Conservation (phyloP, 2,797 vertebrate genomes). For the Tolypeutes matacus region DNA sequence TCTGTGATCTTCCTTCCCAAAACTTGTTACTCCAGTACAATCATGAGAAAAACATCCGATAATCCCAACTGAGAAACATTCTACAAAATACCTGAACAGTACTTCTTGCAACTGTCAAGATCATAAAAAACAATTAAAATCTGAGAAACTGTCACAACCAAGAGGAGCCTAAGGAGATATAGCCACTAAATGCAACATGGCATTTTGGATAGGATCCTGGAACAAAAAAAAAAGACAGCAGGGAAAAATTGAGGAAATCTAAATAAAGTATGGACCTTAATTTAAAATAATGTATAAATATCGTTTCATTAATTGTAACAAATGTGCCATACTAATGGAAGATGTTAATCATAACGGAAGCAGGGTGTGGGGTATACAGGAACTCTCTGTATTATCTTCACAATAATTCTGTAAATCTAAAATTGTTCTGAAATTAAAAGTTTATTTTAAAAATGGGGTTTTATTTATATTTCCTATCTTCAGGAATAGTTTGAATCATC, state of each 20-base stretch:
- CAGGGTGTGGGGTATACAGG: not conserved
- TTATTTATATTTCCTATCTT: slow-evolving; percentile 65
- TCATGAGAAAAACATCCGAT: slow-evolving; percentile 44
- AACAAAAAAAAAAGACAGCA: slow-evolving; percentile 7
- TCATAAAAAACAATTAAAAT: slow-evolving; percentile 61
- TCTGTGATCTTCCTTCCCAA: not conserved
- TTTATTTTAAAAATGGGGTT: slow-evolving; percentile 54
- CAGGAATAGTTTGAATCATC: slow-evolving; percentile 64
- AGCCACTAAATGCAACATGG: slow-evolving; percentile 14
- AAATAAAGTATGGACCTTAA: slow-evolving; percentile 10
- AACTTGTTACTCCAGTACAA: slow-evolving; percentile 34
- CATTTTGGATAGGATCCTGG: not conserved
- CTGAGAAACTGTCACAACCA: slow-evolving; percentile 51
- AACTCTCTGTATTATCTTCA: slow-evolving; percentile 34
- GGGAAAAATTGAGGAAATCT: slow-evolving; percentile 1
- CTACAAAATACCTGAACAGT: slow-evolving; percentile 25
- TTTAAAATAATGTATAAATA: slow-evolving; percentile 26
- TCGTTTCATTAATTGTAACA: slow-evolving; percentile 63
- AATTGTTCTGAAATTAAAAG: slow-evolving; percentile 61
- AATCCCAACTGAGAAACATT: slow-evolving; percentile 9
- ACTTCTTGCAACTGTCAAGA: not conserved
- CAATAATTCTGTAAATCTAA: slow-evolving; percentile 62
- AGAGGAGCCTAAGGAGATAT: slow-evolving; percentile 24
- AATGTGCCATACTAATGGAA: too few relatives aligned
- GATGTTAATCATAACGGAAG: slow-evolving; percentile 43